Base-by-base conservation (phyloP, 2,797 vertebrate genomes). In the Acridotheres tristis region DNA sequence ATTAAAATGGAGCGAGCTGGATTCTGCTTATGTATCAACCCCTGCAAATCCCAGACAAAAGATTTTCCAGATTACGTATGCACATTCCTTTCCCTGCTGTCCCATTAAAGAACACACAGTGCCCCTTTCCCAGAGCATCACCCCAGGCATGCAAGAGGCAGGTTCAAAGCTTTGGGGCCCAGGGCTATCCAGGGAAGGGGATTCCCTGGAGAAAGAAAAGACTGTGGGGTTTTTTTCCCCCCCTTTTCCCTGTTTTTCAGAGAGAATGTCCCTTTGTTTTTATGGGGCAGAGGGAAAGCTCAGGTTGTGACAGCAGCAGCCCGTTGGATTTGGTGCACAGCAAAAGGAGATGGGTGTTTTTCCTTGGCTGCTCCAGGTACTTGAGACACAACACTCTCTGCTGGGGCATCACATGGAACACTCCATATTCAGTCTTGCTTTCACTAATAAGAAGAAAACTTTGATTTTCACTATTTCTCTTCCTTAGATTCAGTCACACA, bases 351-450 rank as follows among this genome's bases (percentile, higher is more conserved):
- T 3, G 3, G 67, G n/a, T 16, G 9, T 17, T 36, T 85, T 66
- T n/a, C 30, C 17, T 58, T 26, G 59, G 18, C 53, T 73, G 30
- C 40, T 26, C n/a, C 18, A 32, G 47, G 8, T 51, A 29, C 36
- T 3, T 5, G 4, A 51, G 40, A 50, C 50, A 8, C 0, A 0
- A 13, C 1, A 0, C 18, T 27, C 23, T 10, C 45, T 53, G 26
- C 54, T 86, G 54, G 32, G 66, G 8, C 40, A 43, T 19, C 30
- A 0, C 5, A 3, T 4, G n/a, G 43, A 43, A 30, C 2, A 4
- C 20, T 26, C 40, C n/a, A 4, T 11, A 59, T 55, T 23, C 47
- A 66, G 11, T 17, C 54, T 58, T 1, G 0, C 17, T 47, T 78
- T 62, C 40, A 26, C 47, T 73, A 69, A 47, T 57, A 45, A 69